Evolutionary conservation across 2,113 vertebrate species (phyloP).

Genomic region (Pardalotus punctatus): DNA sequence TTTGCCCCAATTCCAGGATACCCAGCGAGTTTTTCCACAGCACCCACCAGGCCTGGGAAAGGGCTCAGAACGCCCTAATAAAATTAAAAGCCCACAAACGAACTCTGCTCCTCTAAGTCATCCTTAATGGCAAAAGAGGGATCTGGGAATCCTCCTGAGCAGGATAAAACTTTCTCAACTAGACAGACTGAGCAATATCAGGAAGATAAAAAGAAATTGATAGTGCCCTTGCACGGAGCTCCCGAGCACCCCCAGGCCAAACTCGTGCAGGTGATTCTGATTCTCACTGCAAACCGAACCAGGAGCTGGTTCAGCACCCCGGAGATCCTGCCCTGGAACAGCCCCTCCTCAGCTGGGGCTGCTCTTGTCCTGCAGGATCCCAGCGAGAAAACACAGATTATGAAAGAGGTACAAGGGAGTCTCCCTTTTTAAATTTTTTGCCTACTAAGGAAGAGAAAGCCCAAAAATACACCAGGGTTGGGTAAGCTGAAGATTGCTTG

Average conservation of each 20-base stretch:
- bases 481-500: not conserved
- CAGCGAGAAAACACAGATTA: not conserved
- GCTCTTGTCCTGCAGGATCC: not conserved
- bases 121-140: not conserved
- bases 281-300: not conserved
- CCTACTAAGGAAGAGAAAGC: not conserved
- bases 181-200: slow-evolving; percentile 42
- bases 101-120: not conserved
- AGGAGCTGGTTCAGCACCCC: not conserved
- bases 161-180: slow-evolving; percentile 36
- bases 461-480: rapidly evolving
- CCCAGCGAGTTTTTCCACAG: not conserved
- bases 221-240: not conserved
- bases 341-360: not conserved
- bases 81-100: slow-evolving; percentile 4
- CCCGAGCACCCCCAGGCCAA: slow-evolving; percentile 12
- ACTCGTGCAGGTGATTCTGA: not conserved
- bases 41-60: not conserved
- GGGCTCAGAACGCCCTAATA: not conserved
- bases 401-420: rapidly evolving
- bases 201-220: slow-evolving; percentile 34
- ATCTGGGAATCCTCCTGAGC: not conserved
- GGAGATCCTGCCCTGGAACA: not conserved
- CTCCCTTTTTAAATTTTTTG: not conserved
- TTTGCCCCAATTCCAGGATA: not conserved